A percentile compares a stretch with the other conserved stretches of the same genome.
Conservation (phyloP, 2,797 vertebrate species). For the Avahi laniger region DNA sequence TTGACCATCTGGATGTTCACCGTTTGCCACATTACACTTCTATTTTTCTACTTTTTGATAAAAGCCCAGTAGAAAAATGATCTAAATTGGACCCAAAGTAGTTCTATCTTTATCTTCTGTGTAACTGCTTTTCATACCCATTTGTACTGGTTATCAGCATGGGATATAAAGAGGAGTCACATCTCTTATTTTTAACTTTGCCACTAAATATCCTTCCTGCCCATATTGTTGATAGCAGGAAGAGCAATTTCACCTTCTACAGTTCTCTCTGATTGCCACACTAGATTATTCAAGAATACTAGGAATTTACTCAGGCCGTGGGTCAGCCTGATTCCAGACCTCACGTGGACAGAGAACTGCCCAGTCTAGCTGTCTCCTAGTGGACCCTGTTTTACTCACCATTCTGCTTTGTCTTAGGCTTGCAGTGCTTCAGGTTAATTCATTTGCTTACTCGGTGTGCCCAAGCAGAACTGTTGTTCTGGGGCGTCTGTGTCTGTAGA, state of each 20-base stretch:
- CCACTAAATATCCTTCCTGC: not conserved
- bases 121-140: not conserved
- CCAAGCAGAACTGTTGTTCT: not conserved
- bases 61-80: not conserved
- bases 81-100: not conserved
- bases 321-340: not conserved
- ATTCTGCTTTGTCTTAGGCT: not conserved
- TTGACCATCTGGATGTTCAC: not conserved
- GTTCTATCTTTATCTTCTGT: conserved; percentile 11
- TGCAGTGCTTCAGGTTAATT: not conserved
- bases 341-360: not conserved
- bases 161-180: not conserved
- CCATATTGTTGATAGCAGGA: not conserved
- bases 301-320: not conserved
- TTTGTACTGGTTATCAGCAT: not conserved
- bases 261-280: not conserved
- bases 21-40: not conserved
- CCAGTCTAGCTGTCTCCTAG: not conserved
- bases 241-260: not conserved
- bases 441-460: not conserved
- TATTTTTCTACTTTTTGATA: conserved; percentile 12
- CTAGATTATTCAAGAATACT: not conserved
- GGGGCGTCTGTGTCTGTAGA: not conserved
- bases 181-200: conserved; percentile 7
- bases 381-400: not conserved